Percentiles rank a stretch among this genome's conserved stretches.
Evolutionary conservation across 2,888 invertebrate species (phyloP).

Genomic region (Dimorphilus gyrociliatus): DNA sequence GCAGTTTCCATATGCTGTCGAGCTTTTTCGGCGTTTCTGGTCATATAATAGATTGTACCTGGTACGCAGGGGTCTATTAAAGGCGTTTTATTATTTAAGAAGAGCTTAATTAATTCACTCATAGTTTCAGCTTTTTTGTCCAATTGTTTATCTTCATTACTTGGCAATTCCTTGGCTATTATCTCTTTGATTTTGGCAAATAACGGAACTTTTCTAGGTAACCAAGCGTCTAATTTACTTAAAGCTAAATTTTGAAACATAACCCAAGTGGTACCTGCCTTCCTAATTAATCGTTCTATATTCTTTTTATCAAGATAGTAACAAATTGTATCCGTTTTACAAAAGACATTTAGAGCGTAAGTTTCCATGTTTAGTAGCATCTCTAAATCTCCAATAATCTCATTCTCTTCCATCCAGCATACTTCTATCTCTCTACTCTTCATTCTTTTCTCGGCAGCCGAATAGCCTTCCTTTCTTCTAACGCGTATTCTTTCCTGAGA

Average conservation of each 20-base stretch:
- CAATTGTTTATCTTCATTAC: constrained; percentile 8
- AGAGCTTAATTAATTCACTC: constrained; percentile 18
- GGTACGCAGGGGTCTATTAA: constrained; percentile 22
- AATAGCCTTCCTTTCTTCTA: constrained; percentile 21
- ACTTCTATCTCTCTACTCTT: constrained; percentile 7
- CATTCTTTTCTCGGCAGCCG: constrained; percentile 19
- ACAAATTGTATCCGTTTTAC: constrained; percentile 15
- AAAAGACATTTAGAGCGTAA: constrained; percentile 15
- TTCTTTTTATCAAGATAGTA: constrained; percentile 13
- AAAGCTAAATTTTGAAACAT: no score
- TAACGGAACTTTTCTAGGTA: no score
- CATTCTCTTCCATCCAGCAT: constrained; percentile 11
- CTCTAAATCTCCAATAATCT: constrained; percentile 17
- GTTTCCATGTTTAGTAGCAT: constrained; percentile 14
- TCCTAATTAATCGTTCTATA: constrained; percentile 15
- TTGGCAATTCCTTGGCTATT: no score
- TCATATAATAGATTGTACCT: constrained; percentile 18
- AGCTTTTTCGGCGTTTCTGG: no score
- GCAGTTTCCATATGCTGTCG: constrained; percentile 8
- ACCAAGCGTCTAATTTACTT: no score
- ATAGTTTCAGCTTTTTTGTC: constrained; percentile 11
- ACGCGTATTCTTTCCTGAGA: constrained; percentile 15
- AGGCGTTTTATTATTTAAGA: constrained; percentile 17
- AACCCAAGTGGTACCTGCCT: no score
- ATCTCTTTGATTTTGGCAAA: no score